Evolutionary conservation across 1,140 invertebrate genomes (phyloP), one percentile per base, ranked within the genome.

Genomic region (Holcopasites calliopsidis): DNA sequence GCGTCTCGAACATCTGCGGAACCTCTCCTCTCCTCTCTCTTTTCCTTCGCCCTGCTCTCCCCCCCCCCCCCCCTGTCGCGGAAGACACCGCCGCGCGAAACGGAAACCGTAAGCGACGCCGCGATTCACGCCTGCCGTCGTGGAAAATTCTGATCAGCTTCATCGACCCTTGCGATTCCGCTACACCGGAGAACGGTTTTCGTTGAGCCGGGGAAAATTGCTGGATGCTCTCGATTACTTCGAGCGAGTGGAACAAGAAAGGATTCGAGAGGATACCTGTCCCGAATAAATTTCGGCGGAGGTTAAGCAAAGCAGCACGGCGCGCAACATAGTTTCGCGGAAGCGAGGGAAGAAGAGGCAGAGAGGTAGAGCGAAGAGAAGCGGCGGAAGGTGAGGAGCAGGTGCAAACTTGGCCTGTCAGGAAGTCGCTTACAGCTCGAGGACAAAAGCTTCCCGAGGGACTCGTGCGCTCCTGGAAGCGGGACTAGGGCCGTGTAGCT

Each of bases 371-470:
- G 65, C 44, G 23, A 47, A 69, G 28, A 54, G 75, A 80, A 78
- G 66, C 60, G 61, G 77, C 52, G 66, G 64, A 35, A 82, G 84
- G 88, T 84, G 87, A 88, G 88, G 88, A 90, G 87, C 90, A 91
- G 90, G 90, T 91, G 89, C 88, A 91, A 91, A 92, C 87, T 91
- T 89, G 88, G 87, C 80, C 89, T 91, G 90, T 91, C 90, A 90
- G 89, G 90, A 91, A 91, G 91, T 92, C 91, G 90, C 90, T 92
- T 91, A 91, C 90, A 88, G 87, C 85, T 87, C 85, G 89, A 91
- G 90, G 90, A 91, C 90, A 91, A 91, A 91, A 91, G 89, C 88
- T 80, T 91, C 90, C 90, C 90, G 55, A 77, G 90, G 87, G 90
- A 90, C 85, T 91, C 87, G 87, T 88, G 87, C 84, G 77, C 85